These are phyloP conservation scores for Chascanopsetta lugubris DNA, from an alignment of 2,113 vertebrate species.

Conservation along the genomic window DNA sequence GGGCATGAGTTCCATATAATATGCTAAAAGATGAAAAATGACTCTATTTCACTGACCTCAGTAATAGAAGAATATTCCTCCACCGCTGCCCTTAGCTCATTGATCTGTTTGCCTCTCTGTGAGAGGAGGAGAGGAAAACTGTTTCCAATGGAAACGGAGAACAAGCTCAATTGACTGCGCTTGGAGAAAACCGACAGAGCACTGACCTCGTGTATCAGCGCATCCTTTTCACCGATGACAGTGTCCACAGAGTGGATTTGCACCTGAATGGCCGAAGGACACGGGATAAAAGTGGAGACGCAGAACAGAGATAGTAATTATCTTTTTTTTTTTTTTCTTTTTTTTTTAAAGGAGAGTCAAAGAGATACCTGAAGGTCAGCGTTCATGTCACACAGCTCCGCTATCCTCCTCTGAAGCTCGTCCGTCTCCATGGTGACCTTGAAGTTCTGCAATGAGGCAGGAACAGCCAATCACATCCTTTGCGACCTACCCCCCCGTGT, in stretches of 20 bases:
- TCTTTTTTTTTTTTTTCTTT: no score
- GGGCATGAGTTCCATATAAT: no score
- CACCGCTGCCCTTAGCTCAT: constrained; percentile 84
- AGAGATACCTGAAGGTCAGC: constrained; percentile 85
- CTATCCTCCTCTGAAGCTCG: constrained; percentile 85
- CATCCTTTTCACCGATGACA: constrained; percentile 81
- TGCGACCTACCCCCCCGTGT: no score
- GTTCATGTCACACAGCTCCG: constrained; percentile 80
- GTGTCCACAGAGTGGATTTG: constrained; percentile 83
- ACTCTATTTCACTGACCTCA: constrained; percentile 86
- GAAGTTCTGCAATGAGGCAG: constrained; percentile 81
- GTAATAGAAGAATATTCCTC: constrained; percentile 84
- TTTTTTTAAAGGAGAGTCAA: no score
- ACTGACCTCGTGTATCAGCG: constrained; percentile 82
- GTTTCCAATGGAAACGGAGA: background rate
- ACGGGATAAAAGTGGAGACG: background rate
- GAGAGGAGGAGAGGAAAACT: constrained; percentile 17
- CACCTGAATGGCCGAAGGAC: constrained; percentile 67
- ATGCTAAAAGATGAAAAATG: no score
- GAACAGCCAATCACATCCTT: background rate
- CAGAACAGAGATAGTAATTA: background rate
- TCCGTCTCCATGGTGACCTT: constrained; percentile 83
- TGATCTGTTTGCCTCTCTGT: constrained; percentile 85
- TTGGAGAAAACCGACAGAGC: background rate
- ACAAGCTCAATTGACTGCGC: background rate